Base-by-base conservation (phyloP, 2,888 invertebrate species). In the Agrochola circellaris region DNA sequence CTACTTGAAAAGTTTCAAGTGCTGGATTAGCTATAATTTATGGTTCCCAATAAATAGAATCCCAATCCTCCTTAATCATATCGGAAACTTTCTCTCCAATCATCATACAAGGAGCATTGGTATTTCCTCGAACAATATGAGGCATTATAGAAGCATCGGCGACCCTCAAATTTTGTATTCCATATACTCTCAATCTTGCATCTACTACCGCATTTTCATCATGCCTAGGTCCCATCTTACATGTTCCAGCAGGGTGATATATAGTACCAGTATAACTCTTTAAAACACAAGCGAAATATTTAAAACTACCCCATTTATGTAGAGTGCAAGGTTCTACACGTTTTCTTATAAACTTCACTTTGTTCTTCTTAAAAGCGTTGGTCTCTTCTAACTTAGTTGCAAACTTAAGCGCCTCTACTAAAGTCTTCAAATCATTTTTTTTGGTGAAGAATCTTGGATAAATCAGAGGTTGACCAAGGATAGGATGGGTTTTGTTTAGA, bases 131-230 rank as follows among this genome's bases (percentile, higher is more conserved):
- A 9, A 98, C 97, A 72, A 98, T 97, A 20, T 94, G 96, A 0
- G 98, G 98, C 98, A 98, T 98, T 64, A 99, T 97, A 9, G 98
- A 98, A 2, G 98, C 98, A 93, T 98, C 98, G 0, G 97, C 97
- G 0, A 98, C 98, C 78, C 98, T 96, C 9, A 98, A 91, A 77
- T 97, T 95, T 56, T 82, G 85, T 61, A 95, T 85, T 0, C 95
- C 95, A 87, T 95, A 90, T 0, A 95, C 95, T 85, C 87, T 93
- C 38, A 95, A 85, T 86, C 93, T 92, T 42, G 93, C 87, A 87
- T 94, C 91, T 1, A 95, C 95, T 0, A 95, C 95, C 2, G 95
- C 94, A 80, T 90, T 77, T 75, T 89, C 96, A 97, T 95, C 95
- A 42, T 86, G 60, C 13, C 54, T 34, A 9, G 94, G 95, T 15